Base-by-base conservation (phyloP, 2,797 vertebrate species). In the Anguilla pacifica region DNA sequence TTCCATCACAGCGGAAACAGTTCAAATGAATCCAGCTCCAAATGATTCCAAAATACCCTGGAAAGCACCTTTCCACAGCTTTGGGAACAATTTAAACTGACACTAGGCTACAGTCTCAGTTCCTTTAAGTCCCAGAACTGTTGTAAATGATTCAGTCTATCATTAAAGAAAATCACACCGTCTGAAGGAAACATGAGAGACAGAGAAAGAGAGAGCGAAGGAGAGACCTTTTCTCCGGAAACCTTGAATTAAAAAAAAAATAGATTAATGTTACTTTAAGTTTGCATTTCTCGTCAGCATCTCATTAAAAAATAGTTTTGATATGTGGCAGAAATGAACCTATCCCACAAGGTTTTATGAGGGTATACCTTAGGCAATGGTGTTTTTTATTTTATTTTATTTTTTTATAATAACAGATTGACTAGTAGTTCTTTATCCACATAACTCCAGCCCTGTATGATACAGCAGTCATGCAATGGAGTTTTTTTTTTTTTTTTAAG, bases 21-120 rank as follows among this genome's bases (percentile, higher is more conserved):
- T 85, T 59, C 67, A 85, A 88, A 81, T 57, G 39, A 13, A 88
- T 88, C 59, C 61, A 72, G 49, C 67, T 84, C 25, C 43, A 46
- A 46, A 46, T 39, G 49, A 74, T 77, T 88, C 22, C 17, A 81
- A 77, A 67, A 49, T 77, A 43, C 55, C 17, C 72, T 81, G 15
- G 59, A 79, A 85, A 85, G 55, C 67, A 87, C 81, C 83, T 39
- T 46, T 67, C 28, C 64, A 88, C 57, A 79, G 57, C 87, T 74
- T 64, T 43, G 83, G 55, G 31, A 74, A 13, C 55, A 84, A 85
- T 85, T 85, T 85, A 79, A 85, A 88, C 22, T 25, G 13, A 28
- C 53, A 74, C 28, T 61, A 84, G 53, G 28, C 83, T 17, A 39
- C n/a, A 67, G 0, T 72, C 49, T 86, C 31, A 10, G 9, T 49